phyloP scores from a whole-genome alignment of 2,888 invertebrate species.

The Cosmopolites sordidus region DNA sequence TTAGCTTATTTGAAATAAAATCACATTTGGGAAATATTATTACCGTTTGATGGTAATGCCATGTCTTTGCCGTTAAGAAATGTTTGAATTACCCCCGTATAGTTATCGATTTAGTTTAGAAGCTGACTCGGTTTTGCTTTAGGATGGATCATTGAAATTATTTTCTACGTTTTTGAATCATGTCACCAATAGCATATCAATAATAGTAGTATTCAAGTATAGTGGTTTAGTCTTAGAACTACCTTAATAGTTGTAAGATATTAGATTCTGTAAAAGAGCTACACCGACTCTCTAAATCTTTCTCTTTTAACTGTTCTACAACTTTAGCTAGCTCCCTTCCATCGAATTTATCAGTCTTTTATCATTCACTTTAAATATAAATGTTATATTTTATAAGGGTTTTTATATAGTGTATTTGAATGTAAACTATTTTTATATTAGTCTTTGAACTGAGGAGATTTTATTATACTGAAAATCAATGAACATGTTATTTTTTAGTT shows the following conservation, averaged over 20 bases:
- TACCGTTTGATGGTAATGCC: too few species aligned
- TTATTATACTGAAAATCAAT: not conserved
- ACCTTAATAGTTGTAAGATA: slow-evolving; percentile 20
- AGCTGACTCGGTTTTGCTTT: too few species aligned
- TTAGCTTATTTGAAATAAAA: too few species aligned
- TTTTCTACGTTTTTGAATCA: slow-evolving; percentile 33
- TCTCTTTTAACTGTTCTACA: not conserved
- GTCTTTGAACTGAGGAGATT: not conserved
- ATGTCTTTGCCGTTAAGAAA: too few species aligned
- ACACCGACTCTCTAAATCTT: not conserved
- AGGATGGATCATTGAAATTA: too few species aligned
- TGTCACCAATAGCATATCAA: slow-evolving; percentile 47
- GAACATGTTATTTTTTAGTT: too few species aligned
- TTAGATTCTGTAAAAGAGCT: slow-evolving; percentile 18
- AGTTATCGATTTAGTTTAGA: too few species aligned
- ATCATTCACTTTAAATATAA: not conserved
- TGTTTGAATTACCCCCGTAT: too few species aligned
- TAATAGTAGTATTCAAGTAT: slow-evolving; percentile 34
- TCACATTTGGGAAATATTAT: too few species aligned
- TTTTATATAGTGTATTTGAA: not conserved
- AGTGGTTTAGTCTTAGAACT: slow-evolving; percentile 29
- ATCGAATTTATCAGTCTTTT: too few species aligned
- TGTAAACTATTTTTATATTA: slow-evolving; percentile 1
- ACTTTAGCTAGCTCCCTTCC: too few species aligned
- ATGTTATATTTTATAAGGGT: not conserved